Evolutionary conservation across 2,888 invertebrate genomes (phyloP).

Genomic region (Drosophila neotestacea): DNA sequence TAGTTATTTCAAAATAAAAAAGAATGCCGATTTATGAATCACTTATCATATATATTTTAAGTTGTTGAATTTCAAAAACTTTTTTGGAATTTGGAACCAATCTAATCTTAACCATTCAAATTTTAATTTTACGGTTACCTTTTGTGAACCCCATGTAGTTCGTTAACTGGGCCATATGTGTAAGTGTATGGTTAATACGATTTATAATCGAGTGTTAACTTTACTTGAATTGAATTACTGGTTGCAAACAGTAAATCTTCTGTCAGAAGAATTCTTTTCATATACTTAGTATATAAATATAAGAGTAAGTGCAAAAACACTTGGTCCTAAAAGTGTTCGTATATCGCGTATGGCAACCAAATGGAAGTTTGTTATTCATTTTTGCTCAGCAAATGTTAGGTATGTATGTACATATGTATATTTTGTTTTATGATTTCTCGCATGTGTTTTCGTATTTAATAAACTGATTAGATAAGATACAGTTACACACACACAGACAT

Average conservation of each 20-base stretch:
- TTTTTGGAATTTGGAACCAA: no score
- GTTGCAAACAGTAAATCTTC: not conserved
- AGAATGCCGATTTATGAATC: no score
- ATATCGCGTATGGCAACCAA: constrained; percentile 53
- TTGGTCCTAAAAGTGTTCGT: not conserved
- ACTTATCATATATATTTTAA: no score
- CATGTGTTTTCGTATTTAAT: constrained; percentile 70
- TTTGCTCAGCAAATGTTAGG: constrained; percentile 28
- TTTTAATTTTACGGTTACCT: not conserved
- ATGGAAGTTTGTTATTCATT: constrained; percentile 33
- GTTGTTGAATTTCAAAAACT: no score
- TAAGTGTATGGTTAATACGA: not conserved
- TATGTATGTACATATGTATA: constrained; percentile 25
- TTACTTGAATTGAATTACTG: not conserved
- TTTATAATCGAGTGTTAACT: not conserved
- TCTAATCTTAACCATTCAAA: no score
- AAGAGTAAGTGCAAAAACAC: not conserved
- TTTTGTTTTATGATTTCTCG: constrained; percentile 68
- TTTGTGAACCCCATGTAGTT: not conserved
- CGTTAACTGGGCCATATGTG: not conserved
- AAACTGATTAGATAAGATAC: constrained; percentile 74
- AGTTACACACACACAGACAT: constrained; percentile 8
- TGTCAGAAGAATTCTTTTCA: not conserved
- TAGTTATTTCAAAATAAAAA: no score
- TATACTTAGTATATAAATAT: not conserved